These are phyloP conservation scores for Lota lota DNA, from an alignment of 2,113 vertebrate genomes.

Conservation along the genomic window DNA sequence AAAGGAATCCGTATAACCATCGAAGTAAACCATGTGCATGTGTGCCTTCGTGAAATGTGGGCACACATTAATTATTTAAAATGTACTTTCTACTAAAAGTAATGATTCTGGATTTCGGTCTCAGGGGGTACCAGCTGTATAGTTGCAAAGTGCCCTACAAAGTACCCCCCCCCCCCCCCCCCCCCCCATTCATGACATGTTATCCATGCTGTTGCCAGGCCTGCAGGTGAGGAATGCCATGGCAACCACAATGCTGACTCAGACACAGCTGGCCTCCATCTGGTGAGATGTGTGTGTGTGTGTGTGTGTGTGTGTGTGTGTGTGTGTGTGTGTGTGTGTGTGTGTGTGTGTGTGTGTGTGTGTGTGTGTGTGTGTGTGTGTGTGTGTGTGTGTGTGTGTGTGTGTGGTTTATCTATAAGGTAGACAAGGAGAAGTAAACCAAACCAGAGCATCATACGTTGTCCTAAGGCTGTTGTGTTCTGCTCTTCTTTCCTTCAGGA, in stretches of 20 bases:
- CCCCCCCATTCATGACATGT: slow-evolving; percentile 7
- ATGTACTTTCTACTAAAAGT: too few species aligned
- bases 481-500: slow-evolving; percentile 71
- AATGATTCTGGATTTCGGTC: too few species aligned
- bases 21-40: too few species aligned
- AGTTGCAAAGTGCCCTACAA: neutral
- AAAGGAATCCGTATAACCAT: too few species aligned
- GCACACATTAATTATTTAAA: too few species aligned
- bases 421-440: too few species aligned
- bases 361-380: too few species aligned
- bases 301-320: neutral
- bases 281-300: slow-evolving; percentile 78
- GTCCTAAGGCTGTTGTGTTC: neutral
- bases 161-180: neutral
- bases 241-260: slow-evolving; percentile 89
- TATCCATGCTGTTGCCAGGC: slow-evolving; percentile 68
- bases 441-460: too few species aligned
- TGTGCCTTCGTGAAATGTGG: too few species aligned
- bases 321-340: neutral
- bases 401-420: neutral
- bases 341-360: neutral
- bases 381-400: too few species aligned
- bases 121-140: neutral
- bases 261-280: slow-evolving; percentile 93
- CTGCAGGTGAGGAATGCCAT: slow-evolving; percentile 91